A percentile compares a stretch with the other conserved stretches of the same genome.
phyloP scores from a whole-genome alignment of 2,888 invertebrate genomes.

The Drosophila infuscata region DNA sequence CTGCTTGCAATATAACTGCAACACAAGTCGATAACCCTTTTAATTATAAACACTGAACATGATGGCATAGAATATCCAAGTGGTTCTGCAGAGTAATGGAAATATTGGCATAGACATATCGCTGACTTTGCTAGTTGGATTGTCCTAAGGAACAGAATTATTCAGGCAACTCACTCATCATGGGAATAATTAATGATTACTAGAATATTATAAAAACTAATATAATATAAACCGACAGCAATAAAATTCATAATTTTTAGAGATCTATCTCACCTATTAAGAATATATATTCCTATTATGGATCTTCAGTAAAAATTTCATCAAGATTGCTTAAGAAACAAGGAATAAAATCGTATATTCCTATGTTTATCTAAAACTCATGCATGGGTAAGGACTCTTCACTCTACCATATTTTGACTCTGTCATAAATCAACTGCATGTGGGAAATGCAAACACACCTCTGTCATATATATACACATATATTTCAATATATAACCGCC shows the following conservation, averaged over 20 bases:
- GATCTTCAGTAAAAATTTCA: not conserved
- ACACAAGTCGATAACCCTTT: constrained; percentile 51
- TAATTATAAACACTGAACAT: constrained; percentile 17
- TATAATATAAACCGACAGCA: too few relatives aligned
- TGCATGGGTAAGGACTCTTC: not conserved
- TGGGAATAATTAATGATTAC: not conserved
- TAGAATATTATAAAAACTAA: not conserved
- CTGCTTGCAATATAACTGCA: constrained; percentile 18
- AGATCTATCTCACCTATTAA: not conserved
- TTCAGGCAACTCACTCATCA: not conserved
- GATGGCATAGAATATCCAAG: not conserved
- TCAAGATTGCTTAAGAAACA: not conserved
- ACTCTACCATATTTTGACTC: not conserved
- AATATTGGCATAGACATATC: not conserved
- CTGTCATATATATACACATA: not conserved
- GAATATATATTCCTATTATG: not conserved
- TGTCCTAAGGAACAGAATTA: not conserved
- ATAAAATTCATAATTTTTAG: not conserved
- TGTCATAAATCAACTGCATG: not conserved
- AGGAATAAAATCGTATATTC: not conserved
- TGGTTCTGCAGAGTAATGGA: not conserved
- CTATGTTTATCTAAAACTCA: not conserved
- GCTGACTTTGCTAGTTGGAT: not conserved
- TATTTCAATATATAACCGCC: not conserved
- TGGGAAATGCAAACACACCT: not conserved